Base-by-base conservation (phyloP, 2,113 vertebrate species). In the Cottus gobio region DNA sequence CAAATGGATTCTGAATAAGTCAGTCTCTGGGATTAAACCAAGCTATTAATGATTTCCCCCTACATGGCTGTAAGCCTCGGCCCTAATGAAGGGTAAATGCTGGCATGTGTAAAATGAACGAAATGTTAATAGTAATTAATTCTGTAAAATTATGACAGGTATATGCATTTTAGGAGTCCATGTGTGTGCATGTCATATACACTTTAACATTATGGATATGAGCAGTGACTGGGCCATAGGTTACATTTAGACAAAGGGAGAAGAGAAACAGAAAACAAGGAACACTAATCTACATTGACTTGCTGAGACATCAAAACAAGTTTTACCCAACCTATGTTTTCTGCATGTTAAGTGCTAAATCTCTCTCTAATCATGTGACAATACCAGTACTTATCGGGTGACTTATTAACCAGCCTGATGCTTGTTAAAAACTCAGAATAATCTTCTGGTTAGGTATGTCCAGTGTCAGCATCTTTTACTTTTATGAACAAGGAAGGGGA, bases 251-350 rank as follows among this genome's bases (percentile, higher is more conserved):
- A 67, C 37, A 2, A 77, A 76, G 36, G 48, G 64, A 82, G 86
- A 86, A 91, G 57, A 78, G 79, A 89, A 90, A 83, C 71, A 1
- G 18, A 50, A 78, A 88, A 88, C 9, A 46, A 70, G 87, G 85
- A 91, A 88, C 85, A 66, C 11, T 31, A 15, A 0, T 61, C 2
- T 8, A 11, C 42, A 71, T 68, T 30, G 50, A 44, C 34, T 84
- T 87, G 84, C 86, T 87, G 79, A 90, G 77, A 13, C 83, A 58
- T 78, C 82, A 89, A 46, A 54, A 46, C 82, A 68, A 20, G 46
- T 56, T 64, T 26, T 13, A 34, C 44, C 2, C 16, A n/a, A 68
- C 30, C 30, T 74, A n/a, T 73, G 37, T 61, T 74, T 82, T 81
- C 65, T 34, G 12, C 22, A 24, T 71, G 75, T 69, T n/a, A 42